Evolutionary conservation across 2,888 invertebrate genomes (phyloP), one percentile per base, ranked within the genome.

Genomic region (Brachypterus glaber): DNA sequence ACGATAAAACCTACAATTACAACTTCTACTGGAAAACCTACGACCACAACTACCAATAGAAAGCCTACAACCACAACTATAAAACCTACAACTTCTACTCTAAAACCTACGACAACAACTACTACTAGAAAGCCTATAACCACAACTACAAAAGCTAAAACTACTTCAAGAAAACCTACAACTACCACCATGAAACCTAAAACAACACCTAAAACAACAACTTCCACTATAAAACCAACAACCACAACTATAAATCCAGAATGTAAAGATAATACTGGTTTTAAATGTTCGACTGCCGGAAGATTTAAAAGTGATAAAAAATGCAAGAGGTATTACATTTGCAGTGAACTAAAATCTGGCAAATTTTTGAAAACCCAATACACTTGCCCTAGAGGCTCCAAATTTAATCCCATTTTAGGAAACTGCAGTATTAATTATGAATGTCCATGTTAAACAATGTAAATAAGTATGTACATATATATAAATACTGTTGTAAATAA

Each of bases 291-390:
- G 7, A 11, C 7, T 5, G 5, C 7, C 5, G 27, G 27, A 9
- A 9, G 27, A 11, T 27, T 27, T 11, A 27, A 9, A 27, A 11
- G 12, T 11, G 12, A 27, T 27, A 12, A 30, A 14, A 11, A 9
- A 17, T 36, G 30, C 30, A 15, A 17, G 9, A 16, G 17, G 5
- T 36, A 17, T 14, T 32, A 13, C 12, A 8, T 35, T 39, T 18
- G 40, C 29, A 35, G n/a, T 37, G n/a, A 35, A 25, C 17, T n/a
- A 18, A 33, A 30, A 18, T 5, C 4, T 9, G 12, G 27, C 5
- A 27, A 5, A 13, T 5, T 27, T 11, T 11, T 11, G 5, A 27
- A 5, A 27, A 27, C 7, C 9, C 21, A 7, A 9, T 27, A 27
- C 27, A 11, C 8, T 27, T 27, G 27, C 12, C 27, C 27, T 11